Evolutionary conservation across 2,113 vertebrate genomes (phyloP).

Genomic region (Malurus elegans): DNA sequence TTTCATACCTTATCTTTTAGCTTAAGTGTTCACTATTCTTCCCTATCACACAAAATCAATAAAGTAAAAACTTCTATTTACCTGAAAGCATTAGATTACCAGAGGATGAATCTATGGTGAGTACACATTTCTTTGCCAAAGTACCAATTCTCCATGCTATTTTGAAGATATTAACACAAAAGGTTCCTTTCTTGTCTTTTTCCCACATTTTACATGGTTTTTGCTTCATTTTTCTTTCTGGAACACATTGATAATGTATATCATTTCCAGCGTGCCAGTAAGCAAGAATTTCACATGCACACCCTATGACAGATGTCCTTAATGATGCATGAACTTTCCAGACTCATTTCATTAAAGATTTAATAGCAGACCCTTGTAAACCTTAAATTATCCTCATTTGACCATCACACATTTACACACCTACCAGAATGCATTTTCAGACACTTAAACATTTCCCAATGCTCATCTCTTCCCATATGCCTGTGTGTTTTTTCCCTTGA

Average conservation of each 20-base stretch:
- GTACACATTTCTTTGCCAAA: not conserved
- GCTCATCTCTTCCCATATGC: not conserved
- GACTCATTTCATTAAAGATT: constrained; percentile 34
- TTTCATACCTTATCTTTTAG: not conserved
- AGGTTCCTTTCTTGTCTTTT: not conserved
- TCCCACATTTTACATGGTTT: not conserved
- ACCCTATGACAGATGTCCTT: constrained; percentile 7
- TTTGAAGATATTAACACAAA: not conserved
- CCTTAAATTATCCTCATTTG: not conserved
- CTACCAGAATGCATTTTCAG: not conserved
- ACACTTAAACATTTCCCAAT: not conserved
- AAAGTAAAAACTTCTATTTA: not conserved
- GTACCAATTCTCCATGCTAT: not conserved
- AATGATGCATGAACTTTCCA: constrained; percentile 34
- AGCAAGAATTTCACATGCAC: not conserved
- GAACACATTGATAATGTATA: not conserved
- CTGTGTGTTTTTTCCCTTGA: not conserved
- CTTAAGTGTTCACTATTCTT: not conserved
- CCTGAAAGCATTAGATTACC: not conserved
- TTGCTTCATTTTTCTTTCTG: not conserved
- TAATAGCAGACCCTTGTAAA: not conserved
- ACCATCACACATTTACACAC: not conserved
- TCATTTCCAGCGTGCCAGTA: not conserved
- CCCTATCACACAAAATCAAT: not conserved
- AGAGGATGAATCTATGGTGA: not conserved